Conservation (phyloP, 2,888 invertebrate species). For the Ennomos erosarius region DNA sequence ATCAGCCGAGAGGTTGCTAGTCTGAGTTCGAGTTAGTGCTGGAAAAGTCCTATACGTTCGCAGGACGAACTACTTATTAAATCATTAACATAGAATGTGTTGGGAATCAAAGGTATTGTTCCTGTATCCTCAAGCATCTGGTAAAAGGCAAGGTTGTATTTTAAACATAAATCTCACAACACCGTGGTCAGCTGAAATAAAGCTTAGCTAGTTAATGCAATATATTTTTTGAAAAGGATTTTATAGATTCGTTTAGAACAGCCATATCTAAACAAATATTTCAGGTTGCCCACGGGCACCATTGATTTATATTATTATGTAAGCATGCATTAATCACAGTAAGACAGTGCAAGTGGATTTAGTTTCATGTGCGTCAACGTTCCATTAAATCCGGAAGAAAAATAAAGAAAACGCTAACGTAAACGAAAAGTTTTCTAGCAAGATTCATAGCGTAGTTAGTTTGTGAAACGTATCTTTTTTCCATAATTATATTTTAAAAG, state of each 20-base stretch:
- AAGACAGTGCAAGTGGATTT: constrained; percentile 51
- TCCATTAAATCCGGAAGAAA: constrained; percentile 57
- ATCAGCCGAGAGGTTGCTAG: too few species aligned
- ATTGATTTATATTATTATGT: constrained; percentile 13
- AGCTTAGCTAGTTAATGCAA: constrained; percentile 2
- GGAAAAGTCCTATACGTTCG: too few species aligned
- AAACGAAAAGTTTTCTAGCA: constrained; percentile 45
- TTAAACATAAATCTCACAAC: too few species aligned
- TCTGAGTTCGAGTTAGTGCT: too few species aligned
- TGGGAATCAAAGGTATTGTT: too few species aligned
- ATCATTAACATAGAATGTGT: too few species aligned
- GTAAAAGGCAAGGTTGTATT: too few species aligned
- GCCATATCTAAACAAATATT: constrained; percentile 23
- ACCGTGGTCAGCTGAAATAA: too few species aligned
- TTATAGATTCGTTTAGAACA: constrained; percentile 20
- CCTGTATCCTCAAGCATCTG: too few species aligned
- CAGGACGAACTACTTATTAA: too few species aligned
- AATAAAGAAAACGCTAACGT: constrained; percentile 44
- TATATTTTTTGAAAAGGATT: constrained; percentile 8
- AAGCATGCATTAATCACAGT: constrained; percentile 42
- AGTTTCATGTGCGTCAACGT: constrained; percentile 60
- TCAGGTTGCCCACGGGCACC: constrained; percentile 11
- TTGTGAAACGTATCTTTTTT: too few species aligned
- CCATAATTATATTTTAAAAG: too few species aligned
- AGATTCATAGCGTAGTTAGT: constrained; percentile 24